A percentile compares a stretch with the other conserved stretches of the same genome.
Conservation (phyloP, 2,113 vertebrate species). For the Cavia porcellus region DNA sequence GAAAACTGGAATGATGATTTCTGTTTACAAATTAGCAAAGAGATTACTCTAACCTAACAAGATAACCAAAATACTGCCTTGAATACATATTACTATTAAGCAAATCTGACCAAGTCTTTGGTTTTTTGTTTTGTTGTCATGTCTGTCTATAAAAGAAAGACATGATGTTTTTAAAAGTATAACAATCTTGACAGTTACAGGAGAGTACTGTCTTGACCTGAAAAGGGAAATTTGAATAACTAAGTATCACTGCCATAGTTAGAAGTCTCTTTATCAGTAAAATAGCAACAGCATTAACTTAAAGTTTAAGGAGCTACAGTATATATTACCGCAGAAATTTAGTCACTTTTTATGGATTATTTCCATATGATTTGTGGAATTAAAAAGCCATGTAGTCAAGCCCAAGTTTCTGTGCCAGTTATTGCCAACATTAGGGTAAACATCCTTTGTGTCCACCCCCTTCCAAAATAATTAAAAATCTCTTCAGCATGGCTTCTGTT, state of each 20-base stretch:
- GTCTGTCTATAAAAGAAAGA: conserved; percentile 55
- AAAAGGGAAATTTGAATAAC: conserved; percentile 53
- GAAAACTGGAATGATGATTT: conserved; percentile 38
- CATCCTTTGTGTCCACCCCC: background rate
- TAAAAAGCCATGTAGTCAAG: conserved; percentile 38
- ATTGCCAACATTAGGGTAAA: background rate
- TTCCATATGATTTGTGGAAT: conserved; percentile 22
- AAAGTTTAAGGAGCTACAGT: conserved; percentile 25
- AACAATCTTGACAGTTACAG: conserved; percentile 11
- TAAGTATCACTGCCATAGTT: conserved; percentile 46
- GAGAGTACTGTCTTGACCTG: conserved; percentile 42
- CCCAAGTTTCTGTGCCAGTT: background rate
- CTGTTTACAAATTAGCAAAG: conserved; percentile 34
- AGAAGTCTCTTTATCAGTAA: conserved; percentile 44
- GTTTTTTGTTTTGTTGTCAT: background rate
- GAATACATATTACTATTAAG: conserved; percentile 9
- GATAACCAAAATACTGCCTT: background rate
- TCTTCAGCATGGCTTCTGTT: background rate
- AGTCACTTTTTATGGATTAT: conserved; percentile 51
- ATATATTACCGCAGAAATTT: conserved; percentile 26
- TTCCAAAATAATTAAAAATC: conserved; percentile 35
- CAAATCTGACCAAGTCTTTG: conserved; percentile 8
- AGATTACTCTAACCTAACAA: conserved; percentile 23
- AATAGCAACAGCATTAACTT: conserved; percentile 48
- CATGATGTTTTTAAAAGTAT: conserved; percentile 22